Evolutionary conservation across 2,888 invertebrate species (phyloP).

Genomic region (Lamproptera curius): DNA sequence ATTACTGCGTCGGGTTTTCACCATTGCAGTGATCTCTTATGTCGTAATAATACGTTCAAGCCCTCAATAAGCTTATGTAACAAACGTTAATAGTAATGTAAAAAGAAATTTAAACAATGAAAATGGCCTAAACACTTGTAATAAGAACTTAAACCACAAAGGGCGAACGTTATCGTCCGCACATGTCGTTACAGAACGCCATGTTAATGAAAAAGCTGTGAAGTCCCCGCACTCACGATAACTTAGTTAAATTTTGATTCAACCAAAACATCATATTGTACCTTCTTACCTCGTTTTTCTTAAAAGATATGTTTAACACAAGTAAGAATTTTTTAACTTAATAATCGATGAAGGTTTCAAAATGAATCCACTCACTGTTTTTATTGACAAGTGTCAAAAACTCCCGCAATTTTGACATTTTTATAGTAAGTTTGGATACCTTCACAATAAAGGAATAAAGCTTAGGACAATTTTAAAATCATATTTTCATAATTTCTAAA

Average conservation of each 20-base stretch:
- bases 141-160: slow-evolving; percentile 56
- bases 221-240: slow-evolving; percentile 39
- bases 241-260: slow-evolving; percentile 32
- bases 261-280: slow-evolving; percentile 25
- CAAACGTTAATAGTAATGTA: slow-evolving; percentile 43
- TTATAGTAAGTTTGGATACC: slow-evolving; percentile 12
- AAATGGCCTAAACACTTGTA: slow-evolving; percentile 42
- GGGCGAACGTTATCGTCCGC: slow-evolving; percentile 63
- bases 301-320: slow-evolving; percentile 28
- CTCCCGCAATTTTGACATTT: slow-evolving; percentile 67
- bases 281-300: slow-evolving; percentile 33
- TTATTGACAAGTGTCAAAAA: slow-evolving; percentile 73
- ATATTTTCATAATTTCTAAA: too few species aligned
- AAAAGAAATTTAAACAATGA: slow-evolving; percentile 41
- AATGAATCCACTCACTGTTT: slow-evolving; percentile 55
- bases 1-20: slow-evolving; percentile 77
- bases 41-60: slow-evolving; percentile 54
- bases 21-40: slow-evolving; percentile 59
- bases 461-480: too few species aligned
- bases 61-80: slow-evolving; percentile 53
- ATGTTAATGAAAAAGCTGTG: slow-evolving; percentile 57
- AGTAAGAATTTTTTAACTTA: slow-evolving; percentile 44
- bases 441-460: too few species aligned
- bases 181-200: slow-evolving; percentile 71
- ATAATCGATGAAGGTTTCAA: slow-evolving; percentile 47